phyloP scores from a whole-genome alignment of 2,113 vertebrate genomes.

The Kryptolebias marmoratus region DNA sequence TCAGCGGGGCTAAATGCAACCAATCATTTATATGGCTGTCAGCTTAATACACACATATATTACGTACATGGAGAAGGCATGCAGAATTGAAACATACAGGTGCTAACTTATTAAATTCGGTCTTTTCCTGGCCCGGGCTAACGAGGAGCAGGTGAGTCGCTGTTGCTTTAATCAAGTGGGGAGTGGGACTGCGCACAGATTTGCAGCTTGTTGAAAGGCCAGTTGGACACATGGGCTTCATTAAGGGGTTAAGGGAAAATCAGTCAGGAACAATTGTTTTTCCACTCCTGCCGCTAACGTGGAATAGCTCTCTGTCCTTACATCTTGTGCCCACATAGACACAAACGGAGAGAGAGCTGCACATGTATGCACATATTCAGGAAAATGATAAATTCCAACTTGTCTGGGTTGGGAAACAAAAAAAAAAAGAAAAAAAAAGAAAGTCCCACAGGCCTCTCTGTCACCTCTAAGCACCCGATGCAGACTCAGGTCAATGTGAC shows the following conservation, averaged over 20 bases:
- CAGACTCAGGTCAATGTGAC: conserved; percentile 18
- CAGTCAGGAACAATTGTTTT: conserved; percentile 86
- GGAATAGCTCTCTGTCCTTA: conserved; percentile 64
- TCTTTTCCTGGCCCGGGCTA: conserved; percentile 75
- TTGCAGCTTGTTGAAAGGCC: conserved; percentile 84
- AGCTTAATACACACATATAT: conserved; percentile 76
- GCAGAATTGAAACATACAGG: conserved; percentile 81
- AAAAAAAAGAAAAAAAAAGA: conserved; percentile 3
- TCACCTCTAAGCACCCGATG: conserved; percentile 16
- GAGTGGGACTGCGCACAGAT: conserved; percentile 74
- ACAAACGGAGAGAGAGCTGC: conserved; percentile 1
- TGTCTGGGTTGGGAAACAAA: conserved; percentile 23
- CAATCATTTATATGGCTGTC: conserved; percentile 78
- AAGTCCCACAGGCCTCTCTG: conserved; percentile 13
- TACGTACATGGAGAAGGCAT: conserved; percentile 77
- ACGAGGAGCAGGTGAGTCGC: conserved; percentile 82
- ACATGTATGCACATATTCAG: conserved; percentile 14
- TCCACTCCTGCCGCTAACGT: conserved; percentile 76
- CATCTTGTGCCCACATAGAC: conserved; percentile 18
- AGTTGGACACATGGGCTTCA: conserved; percentile 82
- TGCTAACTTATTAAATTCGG: conserved; percentile 82
- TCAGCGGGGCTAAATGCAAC: conserved; percentile 36
- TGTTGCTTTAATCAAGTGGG: conserved; percentile 84
- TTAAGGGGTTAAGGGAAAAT: conserved; percentile 83
- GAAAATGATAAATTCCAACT: conserved; percentile 61